These are phyloP conservation scores for Tinea pellionella DNA, from an alignment of 2,888 invertebrate genomes.

Conservation along the genomic window DNA sequence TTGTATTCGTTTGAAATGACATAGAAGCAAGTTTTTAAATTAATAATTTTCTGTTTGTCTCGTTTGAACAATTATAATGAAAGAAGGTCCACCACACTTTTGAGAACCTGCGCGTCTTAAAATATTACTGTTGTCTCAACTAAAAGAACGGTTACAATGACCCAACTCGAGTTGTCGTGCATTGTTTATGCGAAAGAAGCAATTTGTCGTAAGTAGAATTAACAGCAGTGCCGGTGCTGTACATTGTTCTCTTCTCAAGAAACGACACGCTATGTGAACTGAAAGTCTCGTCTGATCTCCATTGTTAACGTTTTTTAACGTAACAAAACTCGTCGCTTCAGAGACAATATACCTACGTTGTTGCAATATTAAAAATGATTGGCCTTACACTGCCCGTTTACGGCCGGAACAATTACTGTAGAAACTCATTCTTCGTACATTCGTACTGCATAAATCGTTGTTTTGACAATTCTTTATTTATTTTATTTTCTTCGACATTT, in stretches of 20 bases:
- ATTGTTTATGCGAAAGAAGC: conserved; percentile 1
- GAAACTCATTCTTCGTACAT: too few relatives aligned
- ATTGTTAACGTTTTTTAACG: neutral
- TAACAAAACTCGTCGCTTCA: neutral
- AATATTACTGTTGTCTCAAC: neutral
- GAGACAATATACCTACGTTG: neutral
- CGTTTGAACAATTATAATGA: too few relatives aligned
- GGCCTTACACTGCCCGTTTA: neutral
- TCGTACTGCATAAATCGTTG: too few relatives aligned
- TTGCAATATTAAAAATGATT: neutral
- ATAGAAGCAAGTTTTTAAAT: neutral
- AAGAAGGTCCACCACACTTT: too few relatives aligned
- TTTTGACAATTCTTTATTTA: too few relatives aligned
- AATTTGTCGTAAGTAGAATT: neutral
- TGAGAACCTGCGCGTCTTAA: neutral
- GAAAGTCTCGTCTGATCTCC: conserved; percentile 17
- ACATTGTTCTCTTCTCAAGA: conserved; percentile 21
- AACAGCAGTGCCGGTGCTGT: conserved; percentile 11
- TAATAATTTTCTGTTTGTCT: too few relatives aligned
- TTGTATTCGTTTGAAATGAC: neutral
- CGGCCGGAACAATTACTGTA: too few relatives aligned
- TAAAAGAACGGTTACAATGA: conserved; percentile 18
- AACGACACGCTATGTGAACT: conserved; percentile 22
- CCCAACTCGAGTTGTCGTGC: neutral
- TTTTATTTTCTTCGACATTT: too few relatives aligned